phyloP scores from a whole-genome alignment of 1,140 invertebrate species.

The Notospermus geniculatus region DNA sequence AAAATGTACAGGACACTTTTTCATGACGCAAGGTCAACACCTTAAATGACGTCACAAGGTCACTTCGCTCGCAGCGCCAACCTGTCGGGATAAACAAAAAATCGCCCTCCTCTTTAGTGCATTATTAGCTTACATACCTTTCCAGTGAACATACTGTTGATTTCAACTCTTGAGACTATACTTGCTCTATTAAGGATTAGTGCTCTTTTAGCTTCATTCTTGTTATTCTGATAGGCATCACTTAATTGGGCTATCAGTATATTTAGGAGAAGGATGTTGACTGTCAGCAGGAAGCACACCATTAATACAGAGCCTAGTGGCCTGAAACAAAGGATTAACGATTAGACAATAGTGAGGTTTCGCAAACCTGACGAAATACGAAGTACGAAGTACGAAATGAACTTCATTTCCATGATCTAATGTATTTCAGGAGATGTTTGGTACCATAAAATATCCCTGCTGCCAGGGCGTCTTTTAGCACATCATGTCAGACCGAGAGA shows the following conservation, averaged over 20 bases:
- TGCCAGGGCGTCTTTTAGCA: too few species aligned
- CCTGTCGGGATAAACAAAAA: background rate
- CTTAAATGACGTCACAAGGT: too few species aligned
- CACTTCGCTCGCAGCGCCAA: too few species aligned
- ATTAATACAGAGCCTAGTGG: conserved; percentile 37
- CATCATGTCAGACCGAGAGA: too few species aligned
- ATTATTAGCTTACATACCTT: conserved; percentile 23
- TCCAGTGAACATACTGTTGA: conserved; percentile 36
- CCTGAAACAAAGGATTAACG: conserved; percentile 22
- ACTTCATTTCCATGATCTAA: too few species aligned
- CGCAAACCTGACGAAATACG: too few species aligned
- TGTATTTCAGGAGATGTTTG: too few species aligned
- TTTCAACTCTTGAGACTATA: conserved; percentile 42
- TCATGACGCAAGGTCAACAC: too few species aligned
- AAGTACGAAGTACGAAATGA: too few species aligned
- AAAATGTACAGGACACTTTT: too few species aligned
- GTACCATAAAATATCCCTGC: too few species aligned
- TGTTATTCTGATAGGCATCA: conserved; percentile 45
- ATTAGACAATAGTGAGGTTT: too few species aligned
- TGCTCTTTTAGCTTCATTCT: conserved; percentile 40
- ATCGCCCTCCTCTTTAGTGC: background rate
- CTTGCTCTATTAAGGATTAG: conserved; percentile 44
- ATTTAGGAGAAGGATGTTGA: conserved; percentile 38
- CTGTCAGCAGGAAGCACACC: conserved; percentile 42
- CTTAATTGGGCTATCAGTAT: conserved; percentile 45